Evolutionary conservation across 2,113 vertebrate genomes (phyloP).

Genomic region (Notechis scutatus): DNA sequence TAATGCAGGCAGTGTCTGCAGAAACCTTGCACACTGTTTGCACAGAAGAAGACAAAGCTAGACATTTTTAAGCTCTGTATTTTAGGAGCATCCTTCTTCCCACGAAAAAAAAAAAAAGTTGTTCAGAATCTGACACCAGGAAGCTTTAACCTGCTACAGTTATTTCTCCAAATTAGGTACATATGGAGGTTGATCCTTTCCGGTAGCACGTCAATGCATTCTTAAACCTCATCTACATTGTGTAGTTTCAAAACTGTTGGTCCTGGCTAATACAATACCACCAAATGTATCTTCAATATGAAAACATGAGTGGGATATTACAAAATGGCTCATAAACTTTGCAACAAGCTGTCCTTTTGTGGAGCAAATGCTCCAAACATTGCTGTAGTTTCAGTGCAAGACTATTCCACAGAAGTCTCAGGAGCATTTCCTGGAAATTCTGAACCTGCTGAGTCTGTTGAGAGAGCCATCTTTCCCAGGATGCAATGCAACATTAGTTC

Average conservation of each 20-base stretch:
- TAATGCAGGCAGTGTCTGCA: not conserved
- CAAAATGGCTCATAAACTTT: not conserved
- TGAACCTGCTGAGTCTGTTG: not conserved
- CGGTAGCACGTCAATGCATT: not conserved
- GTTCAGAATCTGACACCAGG: not conserved
- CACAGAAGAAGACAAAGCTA: not conserved
- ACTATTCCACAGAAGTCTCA: not conserved
- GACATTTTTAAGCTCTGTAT: not conserved
- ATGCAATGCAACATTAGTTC: not conserved
- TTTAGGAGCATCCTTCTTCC: not conserved
- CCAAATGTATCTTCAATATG: not conserved
- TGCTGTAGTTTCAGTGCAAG: not conserved
- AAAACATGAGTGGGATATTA: not conserved
- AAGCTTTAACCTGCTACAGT: not conserved
- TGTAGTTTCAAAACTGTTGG: not conserved
- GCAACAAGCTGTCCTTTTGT: not conserved
- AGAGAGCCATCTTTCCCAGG: not conserved
- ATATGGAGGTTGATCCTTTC: not conserved
- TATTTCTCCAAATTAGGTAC: not conserved
- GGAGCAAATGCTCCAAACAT: not conserved
- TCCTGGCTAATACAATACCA: not conserved
- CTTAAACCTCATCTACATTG: not conserved
- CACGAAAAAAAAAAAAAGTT: not conserved
- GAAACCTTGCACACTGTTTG: not conserved
- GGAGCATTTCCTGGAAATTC: not conserved